Percentiles rank a stretch among this genome's conserved stretches.
Evolutionary conservation across 2,797 vertebrate species (phyloP).

Genomic region (Mormyrus proboscirostris): DNA sequence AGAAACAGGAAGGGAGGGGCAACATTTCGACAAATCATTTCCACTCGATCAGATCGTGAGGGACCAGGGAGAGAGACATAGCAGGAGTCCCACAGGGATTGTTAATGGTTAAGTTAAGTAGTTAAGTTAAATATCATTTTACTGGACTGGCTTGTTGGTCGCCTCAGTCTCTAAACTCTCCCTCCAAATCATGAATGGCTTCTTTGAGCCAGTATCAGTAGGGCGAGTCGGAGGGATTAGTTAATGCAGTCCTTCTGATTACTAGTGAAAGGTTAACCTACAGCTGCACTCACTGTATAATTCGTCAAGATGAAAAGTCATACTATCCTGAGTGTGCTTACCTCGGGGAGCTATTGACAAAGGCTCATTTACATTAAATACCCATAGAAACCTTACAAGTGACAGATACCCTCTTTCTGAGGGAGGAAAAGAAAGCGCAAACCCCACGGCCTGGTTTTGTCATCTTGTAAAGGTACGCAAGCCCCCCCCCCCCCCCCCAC

Average conservation of each 20-base stretch:
- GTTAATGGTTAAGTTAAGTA: constrained; percentile 48
- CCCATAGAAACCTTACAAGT: constrained; percentile 6
- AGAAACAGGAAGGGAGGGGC: not conserved
- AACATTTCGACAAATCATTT: not conserved
- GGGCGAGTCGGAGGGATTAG: not conserved
- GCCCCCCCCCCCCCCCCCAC: not conserved
- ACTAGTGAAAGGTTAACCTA: constrained; percentile 48
- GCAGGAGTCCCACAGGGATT: constrained; percentile 35
- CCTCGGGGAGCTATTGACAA: not conserved
- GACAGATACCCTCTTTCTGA: constrained; percentile 35
- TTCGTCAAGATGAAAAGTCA: constrained; percentile 55
- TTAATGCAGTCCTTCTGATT: constrained; percentile 36
- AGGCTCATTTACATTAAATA: constrained; percentile 17
- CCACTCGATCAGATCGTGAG: constrained; percentile 13
- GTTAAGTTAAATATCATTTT: constrained; percentile 33
- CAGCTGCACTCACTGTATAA: constrained; percentile 51
- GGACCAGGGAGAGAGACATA: constrained; percentile 32
- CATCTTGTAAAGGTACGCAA: not conserved
- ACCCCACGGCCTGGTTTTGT: constrained; percentile 38
- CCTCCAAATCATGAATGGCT: not conserved
- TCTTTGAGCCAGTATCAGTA: not conserved
- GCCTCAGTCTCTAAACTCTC: not conserved
- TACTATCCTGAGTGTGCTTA: constrained; percentile 43
- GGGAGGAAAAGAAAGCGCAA: constrained; percentile 40
- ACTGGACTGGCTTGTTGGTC: constrained; percentile 53